Conservation (phyloP, 2,797 vertebrate species). For the Eospalax fontanierii region DNA sequence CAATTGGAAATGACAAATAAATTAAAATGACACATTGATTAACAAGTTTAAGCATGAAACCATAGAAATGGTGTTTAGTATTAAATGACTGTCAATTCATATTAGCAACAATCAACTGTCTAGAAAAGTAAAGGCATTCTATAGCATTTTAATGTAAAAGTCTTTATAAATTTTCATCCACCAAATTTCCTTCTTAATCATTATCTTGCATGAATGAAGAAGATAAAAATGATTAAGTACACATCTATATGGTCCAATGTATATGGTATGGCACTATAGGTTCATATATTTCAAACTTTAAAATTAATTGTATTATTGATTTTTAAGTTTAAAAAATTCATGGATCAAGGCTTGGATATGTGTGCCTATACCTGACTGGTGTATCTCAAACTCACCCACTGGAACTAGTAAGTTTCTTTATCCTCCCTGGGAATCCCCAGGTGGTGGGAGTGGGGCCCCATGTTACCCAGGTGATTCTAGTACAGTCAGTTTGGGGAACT, state of each 20-base stretch:
- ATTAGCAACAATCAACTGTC: slow-evolving; percentile 56
- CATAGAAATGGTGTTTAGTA: slow-evolving; percentile 69
- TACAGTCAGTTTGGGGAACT: neutral
- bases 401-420: neutral
- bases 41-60: slow-evolving; percentile 73
- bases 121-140: slow-evolving; percentile 60
- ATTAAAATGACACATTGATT: slow-evolving; percentile 66
- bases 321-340: neutral
- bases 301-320: slow-evolving; percentile 17
- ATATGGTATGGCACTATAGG: neutral
- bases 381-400: neutral
- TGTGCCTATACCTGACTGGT: neutral
- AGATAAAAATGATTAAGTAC: slow-evolving; percentile 51
- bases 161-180: slow-evolving; percentile 50
- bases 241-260: neutral
- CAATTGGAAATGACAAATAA: slow-evolving; percentile 51
- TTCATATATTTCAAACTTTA: slow-evolving; percentile 33
- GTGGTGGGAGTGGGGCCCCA: neutral
- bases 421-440: neutral
- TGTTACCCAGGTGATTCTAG: neutral
- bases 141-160: slow-evolving; percentile 49
- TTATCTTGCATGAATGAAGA: neutral
- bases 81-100: slow-evolving; percentile 50
- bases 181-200: slow-evolving; percentile 32
- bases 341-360: neutral